Conservation (phyloP, 2,113 vertebrate species). For the Onychostoma macrolepis region DNA sequence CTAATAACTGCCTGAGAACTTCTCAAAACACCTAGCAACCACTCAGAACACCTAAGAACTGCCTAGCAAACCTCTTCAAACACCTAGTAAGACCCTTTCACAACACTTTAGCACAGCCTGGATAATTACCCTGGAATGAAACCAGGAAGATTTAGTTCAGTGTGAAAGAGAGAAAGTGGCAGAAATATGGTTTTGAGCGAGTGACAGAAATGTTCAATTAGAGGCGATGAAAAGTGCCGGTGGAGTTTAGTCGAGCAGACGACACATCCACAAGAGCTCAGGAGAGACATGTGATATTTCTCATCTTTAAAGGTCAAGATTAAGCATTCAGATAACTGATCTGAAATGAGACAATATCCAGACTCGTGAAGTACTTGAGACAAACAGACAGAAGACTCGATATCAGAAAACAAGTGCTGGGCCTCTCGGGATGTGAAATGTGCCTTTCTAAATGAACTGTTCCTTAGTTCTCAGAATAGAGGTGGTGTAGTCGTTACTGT, state of each 20-base stretch:
- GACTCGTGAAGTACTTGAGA: conserved; percentile 54
- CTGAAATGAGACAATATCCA: conserved; percentile 69
- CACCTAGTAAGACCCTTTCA: neutral
- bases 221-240: conserved; percentile 62
- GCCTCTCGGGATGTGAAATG: conserved; percentile 57
- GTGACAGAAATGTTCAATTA: conserved; percentile 69
- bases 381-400: conserved; percentile 51
- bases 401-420: conserved; percentile 59
- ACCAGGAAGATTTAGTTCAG: neutral
- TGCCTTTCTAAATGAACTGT: conserved; percentile 49
- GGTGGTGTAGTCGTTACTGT: neutral
- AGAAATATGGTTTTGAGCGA: conserved; percentile 62
- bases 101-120: neutral
- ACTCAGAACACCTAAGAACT: too few species aligned
- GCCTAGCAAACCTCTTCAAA: neutral
- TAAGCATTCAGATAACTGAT: conserved; percentile 71
- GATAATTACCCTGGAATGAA: neutral
- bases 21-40: too few species aligned
- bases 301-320: conserved; percentile 68
- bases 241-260: conserved; percentile 63
- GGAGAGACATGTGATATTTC: conserved; percentile 36
- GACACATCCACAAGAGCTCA: conserved; percentile 63
- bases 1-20: too few species aligned
- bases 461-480: conserved; percentile 16
- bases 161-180: neutral